Conservation (phyloP, 2,888 invertebrate genomes). For the Brachypalpus laphriformis region DNA sequence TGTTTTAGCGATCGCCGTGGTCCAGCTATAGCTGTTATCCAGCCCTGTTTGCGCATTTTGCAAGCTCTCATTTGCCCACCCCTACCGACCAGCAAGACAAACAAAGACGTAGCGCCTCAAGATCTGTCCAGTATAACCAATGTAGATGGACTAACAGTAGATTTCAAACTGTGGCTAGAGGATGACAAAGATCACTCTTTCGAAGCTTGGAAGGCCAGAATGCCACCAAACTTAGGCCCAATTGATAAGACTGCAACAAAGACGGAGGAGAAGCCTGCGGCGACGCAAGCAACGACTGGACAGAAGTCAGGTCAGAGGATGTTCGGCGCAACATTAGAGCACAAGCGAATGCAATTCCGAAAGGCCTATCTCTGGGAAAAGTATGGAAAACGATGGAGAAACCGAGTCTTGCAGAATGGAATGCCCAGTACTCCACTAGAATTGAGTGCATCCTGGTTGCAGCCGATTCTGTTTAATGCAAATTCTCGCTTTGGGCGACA, state of each 20-base stretch:
- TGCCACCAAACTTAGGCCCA: conserved; percentile 83
- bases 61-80: conserved; percentile 90
- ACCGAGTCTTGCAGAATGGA: conserved; percentile 79
- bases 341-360: conserved; percentile 80
- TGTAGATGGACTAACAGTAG: conserved; percentile 87
- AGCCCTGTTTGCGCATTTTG: conserved; percentile 96
- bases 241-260: conserved; percentile 77
- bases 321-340: conserved; percentile 76
- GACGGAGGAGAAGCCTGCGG: conserved; percentile 40
- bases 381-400: conserved; percentile 88
- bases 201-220: conserved; percentile 88
- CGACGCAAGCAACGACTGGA: conserved; percentile 16
- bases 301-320: conserved; percentile 53
- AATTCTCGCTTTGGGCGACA: conserved; percentile 94
- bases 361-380: conserved; percentile 89
- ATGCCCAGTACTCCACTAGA: conserved; percentile 83
- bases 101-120: conserved; percentile 84
- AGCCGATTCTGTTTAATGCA: conserved; percentile 95
- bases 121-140: conserved; percentile 84
- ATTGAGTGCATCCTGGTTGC: conserved; percentile 89
- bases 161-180: conserved; percentile 89
- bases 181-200: conserved; percentile 88
- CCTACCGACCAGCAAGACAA: conserved; percentile 84
- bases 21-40: conserved; percentile 93
- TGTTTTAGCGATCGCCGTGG: conserved; percentile 86